Evolutionary conservation across 2,113 vertebrate genomes (phyloP), one percentile per base, ranked within the genome.

Genomic region (Setophaga kirtlandii): DNA sequence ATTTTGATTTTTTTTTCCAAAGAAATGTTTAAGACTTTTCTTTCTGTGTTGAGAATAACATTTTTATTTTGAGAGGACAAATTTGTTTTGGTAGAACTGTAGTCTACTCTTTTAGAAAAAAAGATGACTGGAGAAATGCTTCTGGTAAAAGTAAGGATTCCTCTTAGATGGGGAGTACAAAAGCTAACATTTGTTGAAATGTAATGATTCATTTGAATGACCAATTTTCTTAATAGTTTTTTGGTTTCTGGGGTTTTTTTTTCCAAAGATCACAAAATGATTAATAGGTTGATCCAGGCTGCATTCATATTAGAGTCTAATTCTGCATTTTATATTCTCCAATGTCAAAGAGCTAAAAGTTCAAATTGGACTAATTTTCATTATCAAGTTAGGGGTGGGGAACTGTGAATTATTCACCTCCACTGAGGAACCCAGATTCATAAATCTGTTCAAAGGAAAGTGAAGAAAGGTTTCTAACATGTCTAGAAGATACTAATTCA

Each of bases 121-220:
- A 71, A 73, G 16, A 17, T 74, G 2, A 47, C 15, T 47, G 20
- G 27, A 49, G 23, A 88, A 69, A 47, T 14, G 17, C 5, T 35
- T 74, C 11, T 68, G 44, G 10, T 80, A 73, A 75, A 53, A 67
- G 60, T 2, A 70, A 39, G 1, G 33, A 23, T 86, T 89, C 41
- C 53, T 83, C 23, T 81, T 50, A 20, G 46, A 83, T 83, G 79
- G 83, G 83, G 68, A 91, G 88, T 87, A 68, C 16, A 41, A 90
- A 93, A 88, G 73, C 90, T 96, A 97, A 92, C 89, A 86, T 95
- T 96, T 95, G 88, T 74, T 93, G 89, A 93, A 94, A 94, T 84
- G 75, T 92, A 96, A 97, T 96, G 75, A 90, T 89, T 96, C 93
- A 90, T 97, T 92, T 96, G 63, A 82, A 87, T 94, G 70, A 79